Base-by-base conservation (phyloP, 1,140 invertebrate species). In the Micrasema longulum region DNA sequence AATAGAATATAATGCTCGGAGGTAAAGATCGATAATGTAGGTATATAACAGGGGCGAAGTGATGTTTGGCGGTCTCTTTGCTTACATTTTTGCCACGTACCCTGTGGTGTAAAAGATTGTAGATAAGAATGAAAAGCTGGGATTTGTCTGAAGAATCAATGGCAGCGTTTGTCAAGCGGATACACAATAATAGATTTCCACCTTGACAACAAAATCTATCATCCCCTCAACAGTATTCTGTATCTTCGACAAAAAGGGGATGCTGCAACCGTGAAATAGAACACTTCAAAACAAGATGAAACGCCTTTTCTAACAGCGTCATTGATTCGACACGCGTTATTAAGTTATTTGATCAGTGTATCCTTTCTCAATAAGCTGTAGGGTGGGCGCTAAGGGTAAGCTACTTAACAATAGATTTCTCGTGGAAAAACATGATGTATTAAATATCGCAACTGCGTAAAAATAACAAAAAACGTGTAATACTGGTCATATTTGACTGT, bases 71-170 rank as follows among this genome's bases (percentile, higher is more conserved):
- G 73, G 73, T 57, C 31, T 50, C 66, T 72, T 75, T 69, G 65
- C 55, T 26, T 22, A 41, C 31, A 69, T 72, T 75, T 72, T 63
- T 68, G 70, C 69, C 69, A 69, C 52, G 64, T 65, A 68, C 65
- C 73, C 73, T 71, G 73, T 60, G 64, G 73, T 67, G 73, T 71
- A 62, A 57, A 45, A 68, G 69, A 75, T 75, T 38, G 47, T 9
- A 55, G 73, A 75, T 75, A 75, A 75, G 53, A 74, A 73, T 64
- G 71, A 63, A 73, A 69, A 72, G 31, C 31, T 57, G 55, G 69
- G 65, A 69, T 70, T 66, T 69, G 50, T 64, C 47, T 57, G 48
- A 50, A 38, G 60, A 69, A 65, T 75, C 65, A 69, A 69, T 75
- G 69, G 73, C 55, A 26, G 43, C 68, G 60, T 74, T 70, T 70